phyloP scores from a whole-genome alignment of 2,113 vertebrate genomes.

The Pteronura brasiliensis region DNA sequence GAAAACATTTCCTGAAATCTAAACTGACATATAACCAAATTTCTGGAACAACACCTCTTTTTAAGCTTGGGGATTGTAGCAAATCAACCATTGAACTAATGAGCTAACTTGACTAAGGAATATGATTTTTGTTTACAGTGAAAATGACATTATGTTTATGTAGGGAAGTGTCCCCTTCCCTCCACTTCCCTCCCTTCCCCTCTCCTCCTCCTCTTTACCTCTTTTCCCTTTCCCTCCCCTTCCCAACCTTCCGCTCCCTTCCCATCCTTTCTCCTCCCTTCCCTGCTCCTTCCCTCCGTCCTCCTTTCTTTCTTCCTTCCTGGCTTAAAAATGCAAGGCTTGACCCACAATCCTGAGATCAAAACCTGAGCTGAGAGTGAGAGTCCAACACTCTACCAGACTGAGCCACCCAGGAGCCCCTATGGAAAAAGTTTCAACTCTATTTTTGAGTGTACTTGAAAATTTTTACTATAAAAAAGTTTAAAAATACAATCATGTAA shows the following conservation, averaged over 20 bases:
- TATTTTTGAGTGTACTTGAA: background rate
- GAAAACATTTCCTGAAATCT: background rate
- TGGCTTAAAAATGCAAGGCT: background rate
- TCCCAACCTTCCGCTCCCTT: too few relatives aligned
- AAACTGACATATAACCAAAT: background rate
- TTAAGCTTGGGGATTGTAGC: background rate
- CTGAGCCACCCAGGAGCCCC: background rate
- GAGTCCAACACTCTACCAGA: accelerated
- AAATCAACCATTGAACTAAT: background rate
- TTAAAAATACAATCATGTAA: background rate
- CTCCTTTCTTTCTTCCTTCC: background rate
- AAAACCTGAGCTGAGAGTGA: background rate
- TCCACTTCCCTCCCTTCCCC: accelerated
- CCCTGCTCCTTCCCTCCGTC: accelerated
- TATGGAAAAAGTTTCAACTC: background rate
- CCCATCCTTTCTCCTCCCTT: accelerated
- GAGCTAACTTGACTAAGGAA: background rate
- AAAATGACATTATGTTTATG: background rate
- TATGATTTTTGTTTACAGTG: background rate
- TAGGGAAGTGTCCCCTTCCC: background rate
- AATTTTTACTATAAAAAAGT: background rate
- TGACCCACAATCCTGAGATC: background rate
- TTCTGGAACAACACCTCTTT: background rate
- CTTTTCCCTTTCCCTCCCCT: accelerated
- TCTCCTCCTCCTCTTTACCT: accelerated